Evolutionary conservation across 2,113 vertebrate species (phyloP).

Genomic region (Syrrhaptes paradoxus): DNA sequence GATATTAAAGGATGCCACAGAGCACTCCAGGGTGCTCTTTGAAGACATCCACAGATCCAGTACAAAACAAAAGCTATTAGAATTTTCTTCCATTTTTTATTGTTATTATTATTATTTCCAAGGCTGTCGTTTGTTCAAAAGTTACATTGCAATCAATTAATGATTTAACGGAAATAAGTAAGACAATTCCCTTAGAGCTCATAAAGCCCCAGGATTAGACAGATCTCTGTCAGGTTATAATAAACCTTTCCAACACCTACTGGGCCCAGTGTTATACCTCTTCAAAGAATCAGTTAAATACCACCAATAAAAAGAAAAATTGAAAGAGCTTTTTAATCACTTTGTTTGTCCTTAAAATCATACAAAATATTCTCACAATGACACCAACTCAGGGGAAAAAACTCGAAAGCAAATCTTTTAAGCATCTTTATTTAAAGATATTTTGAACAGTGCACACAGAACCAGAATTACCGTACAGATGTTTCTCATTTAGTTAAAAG

Average conservation of each 20-base stretch:
- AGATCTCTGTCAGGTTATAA: slow-evolving; percentile 55
- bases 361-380: slow-evolving; percentile 14
- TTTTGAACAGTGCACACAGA: slow-evolving; percentile 24
- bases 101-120: slow-evolving; percentile 28
- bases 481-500: slow-evolving; percentile 36
- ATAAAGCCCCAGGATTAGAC: slow-evolving; percentile 49
- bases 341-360: slow-evolving; percentile 40
- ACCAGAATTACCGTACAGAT: slow-evolving; percentile 6
- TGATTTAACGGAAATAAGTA: slow-evolving; percentile 53
- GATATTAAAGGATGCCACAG: background rate
- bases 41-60: background rate
- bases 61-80: background rate
- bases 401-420: background rate
- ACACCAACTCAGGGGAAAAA: slow-evolving; percentile 29
- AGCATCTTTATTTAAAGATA: slow-evolving; percentile 19
- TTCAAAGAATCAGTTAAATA: slow-evolving; percentile 48
- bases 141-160: slow-evolving; percentile 36
- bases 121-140: background rate
- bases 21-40: background rate
- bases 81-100: background rate
- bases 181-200: slow-evolving; percentile 23
- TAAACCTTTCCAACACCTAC: slow-evolving; percentile 56
- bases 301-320: slow-evolving; percentile 19
- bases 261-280: slow-evolving; percentile 39
- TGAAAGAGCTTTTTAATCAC: slow-evolving; percentile 38